Evolutionary conservation across 92 coral and sea anemone genomes (phyloP).

Genomic region (Chrysogorgia sp.): DNA sequence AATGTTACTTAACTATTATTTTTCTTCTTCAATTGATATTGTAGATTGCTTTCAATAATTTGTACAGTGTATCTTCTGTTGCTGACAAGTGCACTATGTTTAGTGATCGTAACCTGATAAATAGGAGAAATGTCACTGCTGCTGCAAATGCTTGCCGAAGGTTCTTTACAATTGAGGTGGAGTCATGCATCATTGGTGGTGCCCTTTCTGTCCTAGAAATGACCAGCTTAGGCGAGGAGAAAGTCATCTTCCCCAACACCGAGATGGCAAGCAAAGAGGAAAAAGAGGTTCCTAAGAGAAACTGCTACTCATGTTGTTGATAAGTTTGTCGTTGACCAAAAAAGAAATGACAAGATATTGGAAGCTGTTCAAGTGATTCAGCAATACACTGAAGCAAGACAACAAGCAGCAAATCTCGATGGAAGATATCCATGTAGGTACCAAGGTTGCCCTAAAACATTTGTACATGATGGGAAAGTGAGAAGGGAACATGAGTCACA

Average conservation of each 20-base stretch:
- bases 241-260: conserved; percentile 20
- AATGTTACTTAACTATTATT: too few relatives aligned
- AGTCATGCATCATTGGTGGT: conserved; percentile 63
- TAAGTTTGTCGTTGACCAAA: conserved; percentile 20
- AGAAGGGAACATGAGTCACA: conserved; percentile 69
- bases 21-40: too few relatives aligned
- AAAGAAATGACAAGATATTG: conserved; percentile 21
- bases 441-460: conserved; percentile 65
- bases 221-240: conserved; percentile 45
- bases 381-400: conserved; percentile 29
- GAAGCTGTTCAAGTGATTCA: conserved; percentile 4
- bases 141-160: conserved; percentile 78
- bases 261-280: conserved; percentile 46
- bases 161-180: conserved; percentile 70
- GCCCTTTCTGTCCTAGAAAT: conserved; percentile 68
- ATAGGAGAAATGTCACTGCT: conserved; percentile 64
- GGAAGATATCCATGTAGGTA: conserved; percentile 46
- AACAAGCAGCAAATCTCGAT: conserved; percentile 9
- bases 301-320: conserved; percentile 42
- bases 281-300: conserved; percentile 51
- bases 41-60: too few relatives aligned
- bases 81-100: too few relatives aligned
- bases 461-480: conserved; percentile 70
- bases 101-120: conserved; percentile 66
- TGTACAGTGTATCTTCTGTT: too few relatives aligned